Conservation (phyloP, 2,888 invertebrate species). For the Osedax frankpressi region DNA sequence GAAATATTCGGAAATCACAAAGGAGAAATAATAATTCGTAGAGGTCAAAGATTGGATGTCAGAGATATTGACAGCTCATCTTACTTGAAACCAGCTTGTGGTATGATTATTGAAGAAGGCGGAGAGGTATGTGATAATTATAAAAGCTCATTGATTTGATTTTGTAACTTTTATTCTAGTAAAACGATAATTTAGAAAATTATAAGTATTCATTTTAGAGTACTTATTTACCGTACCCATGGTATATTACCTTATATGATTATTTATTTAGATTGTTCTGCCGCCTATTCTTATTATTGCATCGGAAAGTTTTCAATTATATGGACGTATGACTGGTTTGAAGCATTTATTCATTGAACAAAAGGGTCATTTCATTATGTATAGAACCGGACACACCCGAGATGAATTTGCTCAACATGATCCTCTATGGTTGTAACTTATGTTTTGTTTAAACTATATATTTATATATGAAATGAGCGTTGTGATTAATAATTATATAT, state of each 20-base stretch:
- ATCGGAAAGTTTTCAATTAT: slow-evolving; percentile 30
- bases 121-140: slow-evolving; percentile 26
- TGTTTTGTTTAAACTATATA: no score
- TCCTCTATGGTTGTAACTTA: neutral
- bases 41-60: slow-evolving; percentile 29
- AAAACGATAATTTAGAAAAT: no score
- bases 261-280: slow-evolving; percentile 23
- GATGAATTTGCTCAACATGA: slow-evolving; percentile 9
- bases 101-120: slow-evolving; percentile 31
- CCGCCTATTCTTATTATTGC: slow-evolving; percentile 30
- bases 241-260: neutral
- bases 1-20: slow-evolving; percentile 30
- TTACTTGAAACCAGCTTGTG: slow-evolving; percentile 31
- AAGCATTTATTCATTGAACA: slow-evolving; percentile 31
- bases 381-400: slow-evolving; percentile 28
- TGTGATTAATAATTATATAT: no score
- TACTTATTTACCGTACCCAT: no score
- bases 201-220: no score
- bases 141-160: no score
- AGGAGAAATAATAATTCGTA: slow-evolving; percentile 31
- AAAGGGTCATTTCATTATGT: slow-evolving; percentile 29
- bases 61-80: slow-evolving; percentile 33
- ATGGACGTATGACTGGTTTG: slow-evolving; percentile 31
- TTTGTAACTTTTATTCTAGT: no score
- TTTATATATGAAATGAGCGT: no score